Evolutionary conservation across 1,140 invertebrate species (phyloP), one percentile per base, ranked within the genome.

Genomic region (Doryteuthis pealeii): DNA sequence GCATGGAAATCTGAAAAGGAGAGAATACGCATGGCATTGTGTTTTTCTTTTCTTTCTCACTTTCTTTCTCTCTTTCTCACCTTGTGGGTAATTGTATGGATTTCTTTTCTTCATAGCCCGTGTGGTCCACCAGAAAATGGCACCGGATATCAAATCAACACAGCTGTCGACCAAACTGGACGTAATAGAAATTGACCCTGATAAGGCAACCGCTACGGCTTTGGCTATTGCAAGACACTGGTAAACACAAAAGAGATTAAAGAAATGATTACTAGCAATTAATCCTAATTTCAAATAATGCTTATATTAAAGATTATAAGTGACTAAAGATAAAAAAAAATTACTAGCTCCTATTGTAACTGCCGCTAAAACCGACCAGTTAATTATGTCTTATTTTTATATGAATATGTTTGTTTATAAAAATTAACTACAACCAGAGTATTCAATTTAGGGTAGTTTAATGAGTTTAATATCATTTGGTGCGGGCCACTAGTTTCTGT

Each of bases 171-270:
- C 87, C 58, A 90, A 77, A 73, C 86, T 86, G 31, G 88, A 89
- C 40, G 90, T 88, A 66, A 90, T 87, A 40, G 89, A 86, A 22
- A 90, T 79, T n/a, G 89, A 90, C 26, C 87, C 85, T 18, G 89
- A 89, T 69, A 90, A 65, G 18, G 76, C 81, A 2, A 87, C 87
- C 18, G 89, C 89, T 18, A 87, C 78, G 10, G 79, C 78, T 78
- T 90, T 90, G 26, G 78, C 85, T 18, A 88, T 76, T 62, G 88
- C 76, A 33, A 90, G 77, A 12, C 82, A 31, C 85, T 86, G 74
- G 35, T 79, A 74, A 54, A 72, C 40, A 73, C 73, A 66, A 32
- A 28, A 73, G 1, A 58, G n/a, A n/a, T n/a, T n/a, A n/a, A n/a
- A n/a, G n/a, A n/a, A n/a, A n/a, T 28, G 76, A 67, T 70, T 30